Base-by-base conservation (phyloP, 2,113 vertebrate species). In the Tringa solitaria region DNA sequence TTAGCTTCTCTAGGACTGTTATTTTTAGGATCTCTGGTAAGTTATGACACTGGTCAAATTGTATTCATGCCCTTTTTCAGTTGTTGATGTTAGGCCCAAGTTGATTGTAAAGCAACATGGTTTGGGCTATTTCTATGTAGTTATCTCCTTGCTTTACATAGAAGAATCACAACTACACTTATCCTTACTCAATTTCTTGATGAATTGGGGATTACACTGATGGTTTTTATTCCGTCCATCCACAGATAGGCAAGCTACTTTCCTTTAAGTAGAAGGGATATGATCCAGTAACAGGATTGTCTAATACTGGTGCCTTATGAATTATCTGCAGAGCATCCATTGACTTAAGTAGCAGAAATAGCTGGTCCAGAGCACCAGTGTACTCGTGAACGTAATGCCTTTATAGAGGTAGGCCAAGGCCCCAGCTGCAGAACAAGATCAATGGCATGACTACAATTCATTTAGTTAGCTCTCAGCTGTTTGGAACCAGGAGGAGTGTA, bases 21-120 rank as follows among this genome's bases (percentile, higher is more conserved):
- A 37, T 94, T 98, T 82, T 2, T 98, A 53, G 98, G 98, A 90
- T 98, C 97, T 84, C 97, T 98, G 98, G 99, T 99, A 97, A 98
- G 98, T 89, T 65, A 5, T 30, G n/a, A 46, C 75, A 60, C 23
- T 43, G 9, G 30, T n/a, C 35, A 67, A 87, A 60, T 41, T 73
- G 2, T 50, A 50, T 77, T 72, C 24, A 10, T 64, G 13, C 20
- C 39, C n/a, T 72, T 81, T 93, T 53, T 48, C 45, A 35, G 5
- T 12, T 79, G 10, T 74, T 76, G 27, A 13, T 43, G 8, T 64
- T 73, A 57, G 4, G 15, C 37, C 9, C 7, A 69, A 64, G 27
- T 9, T 90, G 23, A 86, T 83, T 70, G 41, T 84, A 86, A 94
- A 91, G 10, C 22, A 87, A 73, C 8, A 8, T 50, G 39, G 84